These are phyloP conservation scores for Strix uralensis DNA, from an alignment of 2,113 vertebrate species.

Conservation along the genomic window DNA sequence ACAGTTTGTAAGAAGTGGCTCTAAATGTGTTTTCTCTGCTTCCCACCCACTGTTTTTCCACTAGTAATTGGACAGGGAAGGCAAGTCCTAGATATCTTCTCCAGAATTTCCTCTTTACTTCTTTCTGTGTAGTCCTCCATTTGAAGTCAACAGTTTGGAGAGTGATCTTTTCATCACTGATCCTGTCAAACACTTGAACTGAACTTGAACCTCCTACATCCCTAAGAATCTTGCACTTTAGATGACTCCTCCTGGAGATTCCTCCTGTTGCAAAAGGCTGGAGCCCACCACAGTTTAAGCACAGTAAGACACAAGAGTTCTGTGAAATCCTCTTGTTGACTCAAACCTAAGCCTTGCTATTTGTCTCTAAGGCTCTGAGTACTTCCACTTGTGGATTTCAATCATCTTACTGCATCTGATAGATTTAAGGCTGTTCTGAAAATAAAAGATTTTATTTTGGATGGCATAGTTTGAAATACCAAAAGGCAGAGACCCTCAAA, in stretches of 20 bases:
- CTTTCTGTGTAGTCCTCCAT: not conserved
- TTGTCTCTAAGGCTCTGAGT: not conserved
- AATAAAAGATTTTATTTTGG: not conserved
- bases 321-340: not conserved
- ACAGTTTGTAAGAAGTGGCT: not conserved
- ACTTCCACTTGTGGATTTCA: not conserved
- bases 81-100: not conserved
- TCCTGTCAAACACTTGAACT: not conserved
- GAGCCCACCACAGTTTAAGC: not conserved
- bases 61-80: not conserved
- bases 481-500: not conserved
- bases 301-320: not conserved
- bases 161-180: not conserved
- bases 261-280: not conserved
- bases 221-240: not conserved
- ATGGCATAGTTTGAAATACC: not conserved
- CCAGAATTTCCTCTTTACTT: not conserved
- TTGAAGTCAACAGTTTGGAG: not conserved
- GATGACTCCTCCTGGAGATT: not conserved
- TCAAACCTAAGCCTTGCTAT: not conserved
- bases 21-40: not conserved
- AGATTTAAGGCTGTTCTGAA: not conserved
- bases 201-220: not conserved
- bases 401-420: not conserved
- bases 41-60: accelerated